A percentile compares a stretch with the other conserved stretches of the same genome.
phyloP scores from a whole-genome alignment of 2,888 invertebrate species.

The Prosopocoilus inquinatus region DNA sequence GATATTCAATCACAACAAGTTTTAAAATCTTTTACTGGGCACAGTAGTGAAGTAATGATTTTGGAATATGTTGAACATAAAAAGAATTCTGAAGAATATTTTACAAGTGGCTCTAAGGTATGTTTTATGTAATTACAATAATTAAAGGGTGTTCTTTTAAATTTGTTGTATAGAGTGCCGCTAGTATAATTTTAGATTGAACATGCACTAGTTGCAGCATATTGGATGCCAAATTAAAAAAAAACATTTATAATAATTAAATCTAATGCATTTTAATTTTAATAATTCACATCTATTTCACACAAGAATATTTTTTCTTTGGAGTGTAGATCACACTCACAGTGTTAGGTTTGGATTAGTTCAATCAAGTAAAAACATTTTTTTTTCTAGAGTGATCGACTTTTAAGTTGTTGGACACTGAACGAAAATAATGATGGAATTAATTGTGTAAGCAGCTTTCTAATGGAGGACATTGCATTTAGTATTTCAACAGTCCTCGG shows the following conservation, averaged over 20 bases:
- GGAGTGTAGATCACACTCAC: too few relatives aligned
- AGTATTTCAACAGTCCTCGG: slow-evolving; percentile 54
- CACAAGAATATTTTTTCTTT: too few relatives aligned
- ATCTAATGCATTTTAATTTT: too few relatives aligned
- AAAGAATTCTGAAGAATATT: slow-evolving; percentile 42
- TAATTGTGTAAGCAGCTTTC: slow-evolving; percentile 57
- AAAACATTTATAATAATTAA: too few relatives aligned
- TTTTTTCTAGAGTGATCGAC: slow-evolving; percentile 44
- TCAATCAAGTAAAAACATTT: background rate
- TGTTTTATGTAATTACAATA: background rate
- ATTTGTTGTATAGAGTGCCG: too few relatives aligned
- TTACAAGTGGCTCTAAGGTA: slow-evolving; percentile 53
- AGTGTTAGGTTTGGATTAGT: too few relatives aligned
- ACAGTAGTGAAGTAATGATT: slow-evolving; percentile 58
- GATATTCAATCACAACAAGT: slow-evolving; percentile 59
- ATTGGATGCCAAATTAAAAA: too few relatives aligned
- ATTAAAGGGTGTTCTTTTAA: too few relatives aligned
- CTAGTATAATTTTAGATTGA: too few relatives aligned
- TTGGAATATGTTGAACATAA: slow-evolving; percentile 46
- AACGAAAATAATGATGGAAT: slow-evolving; percentile 51
- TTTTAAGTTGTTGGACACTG: slow-evolving; percentile 54
- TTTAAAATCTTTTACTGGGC: slow-evolving; percentile 64
- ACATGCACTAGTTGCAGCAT: too few relatives aligned
- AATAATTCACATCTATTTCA: too few relatives aligned
- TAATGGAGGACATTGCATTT: slow-evolving; percentile 68